These are phyloP conservation scores for Tupaia tana DNA, from an alignment of 2,113 vertebrate genomes.

Conservation along the genomic window DNA sequence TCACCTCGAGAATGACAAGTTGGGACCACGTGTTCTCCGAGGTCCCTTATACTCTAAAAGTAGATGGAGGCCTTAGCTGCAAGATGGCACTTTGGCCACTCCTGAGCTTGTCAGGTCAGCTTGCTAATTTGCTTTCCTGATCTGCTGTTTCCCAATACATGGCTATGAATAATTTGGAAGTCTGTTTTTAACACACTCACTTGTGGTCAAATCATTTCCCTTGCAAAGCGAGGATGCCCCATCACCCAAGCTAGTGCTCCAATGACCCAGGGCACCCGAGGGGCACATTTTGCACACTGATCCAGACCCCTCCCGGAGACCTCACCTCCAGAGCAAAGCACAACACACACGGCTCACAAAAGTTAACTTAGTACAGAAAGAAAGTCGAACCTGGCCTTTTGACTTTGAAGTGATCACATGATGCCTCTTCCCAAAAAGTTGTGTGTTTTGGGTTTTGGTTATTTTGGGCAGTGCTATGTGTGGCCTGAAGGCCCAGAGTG, in stretches of 20 bases:
- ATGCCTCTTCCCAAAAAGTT: not conserved
- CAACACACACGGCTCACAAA: not conserved
- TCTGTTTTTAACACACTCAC: not conserved
- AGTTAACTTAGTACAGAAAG: not conserved
- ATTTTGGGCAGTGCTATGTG: constrained; percentile 10
- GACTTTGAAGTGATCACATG: not conserved
- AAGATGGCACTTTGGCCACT: not conserved
- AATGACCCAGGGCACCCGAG: too few relatives aligned
- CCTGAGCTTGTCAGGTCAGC: not conserved
- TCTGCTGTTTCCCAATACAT: not conserved
- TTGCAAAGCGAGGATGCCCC: not conserved
- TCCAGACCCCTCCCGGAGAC: not conserved
- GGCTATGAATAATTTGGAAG: not conserved
- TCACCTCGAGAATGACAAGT: not conserved
- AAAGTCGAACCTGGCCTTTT: constrained; percentile 14
- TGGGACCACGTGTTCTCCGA: not conserved
- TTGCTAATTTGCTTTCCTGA: not conserved
- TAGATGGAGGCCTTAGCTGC: not conserved
- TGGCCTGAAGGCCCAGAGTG: not conserved
- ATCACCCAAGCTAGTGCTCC: not conserved
- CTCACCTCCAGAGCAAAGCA: not conserved
- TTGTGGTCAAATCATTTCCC: not conserved
- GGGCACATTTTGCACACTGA: not conserved
- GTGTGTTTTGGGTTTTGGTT: not conserved
- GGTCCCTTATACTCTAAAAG: not conserved